A percentile compares a stretch with the other conserved stretches of the same genome.
Conservation (phyloP, 2,888 invertebrate species). For the Polia nebulosa region DNA sequence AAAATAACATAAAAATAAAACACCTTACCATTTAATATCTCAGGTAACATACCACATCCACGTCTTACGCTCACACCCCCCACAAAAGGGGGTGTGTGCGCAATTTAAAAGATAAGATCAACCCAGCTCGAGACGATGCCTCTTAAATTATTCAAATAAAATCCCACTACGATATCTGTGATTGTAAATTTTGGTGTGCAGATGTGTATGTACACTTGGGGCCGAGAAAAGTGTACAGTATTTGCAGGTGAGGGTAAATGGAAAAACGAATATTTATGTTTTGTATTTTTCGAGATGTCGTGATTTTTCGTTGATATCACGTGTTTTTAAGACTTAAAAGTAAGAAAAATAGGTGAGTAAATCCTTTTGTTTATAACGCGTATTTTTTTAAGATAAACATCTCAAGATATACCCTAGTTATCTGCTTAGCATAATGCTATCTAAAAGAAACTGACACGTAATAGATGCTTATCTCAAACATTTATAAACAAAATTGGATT, state of each 20-base stretch:
- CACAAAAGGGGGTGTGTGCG: slow-evolving; percentile 75
- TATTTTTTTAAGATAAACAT: not conserved
- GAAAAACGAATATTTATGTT: slow-evolving; percentile 21
- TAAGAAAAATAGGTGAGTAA: too few species aligned
- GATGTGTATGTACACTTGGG: slow-evolving; percentile 74
- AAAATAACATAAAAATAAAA: not conserved
- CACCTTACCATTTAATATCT: not conserved
- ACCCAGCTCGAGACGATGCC: slow-evolving; percentile 73
- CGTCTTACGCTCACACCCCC: slow-evolving; percentile 26
- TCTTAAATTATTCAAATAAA: slow-evolving; percentile 89
- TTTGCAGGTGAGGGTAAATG: slow-evolving; percentile 30
- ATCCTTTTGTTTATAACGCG: not conserved
- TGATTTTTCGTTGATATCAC: not conserved
- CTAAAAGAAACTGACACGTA: slow-evolving; percentile 26
- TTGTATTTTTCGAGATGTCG: slow-evolving; percentile 6
- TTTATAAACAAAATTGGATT: slow-evolving; percentile 50
- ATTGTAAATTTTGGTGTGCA: slow-evolving; percentile 84
- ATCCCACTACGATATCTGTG: slow-evolving; percentile 83
- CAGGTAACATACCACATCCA: slow-evolving; percentile 63
- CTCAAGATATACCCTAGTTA: not conserved
- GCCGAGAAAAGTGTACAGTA: slow-evolving; percentile 48
- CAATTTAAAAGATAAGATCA: slow-evolving; percentile 86
- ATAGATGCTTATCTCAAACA: slow-evolving; percentile 45
- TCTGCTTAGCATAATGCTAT: slow-evolving; percentile 14
- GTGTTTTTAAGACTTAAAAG: not conserved